phyloP scores from a whole-genome alignment of 1,140 invertebrate genomes.

The Proales similis region DNA sequence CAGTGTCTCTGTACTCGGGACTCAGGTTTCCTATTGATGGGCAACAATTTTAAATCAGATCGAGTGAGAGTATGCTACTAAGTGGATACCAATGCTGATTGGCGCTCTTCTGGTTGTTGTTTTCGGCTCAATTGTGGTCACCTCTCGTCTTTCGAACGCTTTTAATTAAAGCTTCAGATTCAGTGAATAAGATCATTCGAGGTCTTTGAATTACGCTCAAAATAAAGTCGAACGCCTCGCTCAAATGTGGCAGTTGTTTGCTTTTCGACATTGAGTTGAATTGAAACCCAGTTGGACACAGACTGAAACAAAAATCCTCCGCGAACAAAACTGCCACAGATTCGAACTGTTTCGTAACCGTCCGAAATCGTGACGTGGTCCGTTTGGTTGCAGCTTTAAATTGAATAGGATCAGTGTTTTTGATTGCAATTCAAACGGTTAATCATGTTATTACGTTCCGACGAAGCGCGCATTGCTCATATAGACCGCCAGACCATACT shows the following conservation, averaged over 20 bases:
- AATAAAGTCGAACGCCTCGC: constrained; percentile 1
- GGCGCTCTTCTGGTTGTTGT: constrained; percentile 16
- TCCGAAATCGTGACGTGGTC: constrained; percentile 4
- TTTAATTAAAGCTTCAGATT: not conserved
- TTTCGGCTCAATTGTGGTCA: not conserved
- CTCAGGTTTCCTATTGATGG: not conserved
- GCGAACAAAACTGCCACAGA: constrained; percentile 22
- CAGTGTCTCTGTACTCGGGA: constrained; percentile 17
- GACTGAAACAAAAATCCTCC: constrained; percentile 25
- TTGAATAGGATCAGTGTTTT: not conserved
- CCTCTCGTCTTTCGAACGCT: not conserved
- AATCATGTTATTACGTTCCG: constrained; percentile 1
- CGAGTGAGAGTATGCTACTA: too few relatives aligned
- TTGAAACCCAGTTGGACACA: constrained; percentile 2
- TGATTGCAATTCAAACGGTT: not conserved
- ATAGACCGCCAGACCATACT: constrained; percentile 16
- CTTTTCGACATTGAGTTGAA: not conserved
- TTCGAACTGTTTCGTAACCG: not conserved
- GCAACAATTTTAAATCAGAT: too few relatives aligned
- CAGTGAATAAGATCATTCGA: not conserved
- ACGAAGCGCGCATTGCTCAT: constrained; percentile 10
- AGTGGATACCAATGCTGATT: too few relatives aligned
- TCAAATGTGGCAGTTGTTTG: not conserved
- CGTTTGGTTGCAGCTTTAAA: constrained; percentile 25
- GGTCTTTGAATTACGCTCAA: constrained; percentile 1